phyloP scores from a whole-genome alignment of 1,140 invertebrate species.

The Cydia splendana region DNA sequence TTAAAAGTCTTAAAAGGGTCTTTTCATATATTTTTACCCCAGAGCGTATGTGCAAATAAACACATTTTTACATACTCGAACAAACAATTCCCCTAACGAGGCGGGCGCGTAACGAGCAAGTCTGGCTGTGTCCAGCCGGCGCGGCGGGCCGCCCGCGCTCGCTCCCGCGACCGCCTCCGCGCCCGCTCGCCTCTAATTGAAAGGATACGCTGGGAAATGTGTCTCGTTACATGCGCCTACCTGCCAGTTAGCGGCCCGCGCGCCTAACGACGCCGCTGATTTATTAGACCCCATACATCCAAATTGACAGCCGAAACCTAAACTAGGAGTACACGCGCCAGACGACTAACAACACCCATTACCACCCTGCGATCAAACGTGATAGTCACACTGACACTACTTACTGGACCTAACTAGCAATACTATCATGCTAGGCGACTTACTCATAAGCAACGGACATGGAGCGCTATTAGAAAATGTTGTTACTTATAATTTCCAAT shows the following conservation, averaged over 20 bases:
- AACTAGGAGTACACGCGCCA: constrained; percentile 5
- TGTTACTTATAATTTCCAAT: constrained; percentile 18
- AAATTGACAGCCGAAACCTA: constrained; percentile 57
- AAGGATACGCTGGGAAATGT: constrained; percentile 67
- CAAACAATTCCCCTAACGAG: constrained; percentile 79
- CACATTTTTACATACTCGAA: constrained; percentile 80
- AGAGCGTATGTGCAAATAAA: constrained; percentile 79
- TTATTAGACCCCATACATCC: constrained; percentile 59
- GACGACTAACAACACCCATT: background rate
- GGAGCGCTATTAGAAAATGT: constrained; percentile 6
- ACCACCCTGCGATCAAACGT: constrained; percentile 10
- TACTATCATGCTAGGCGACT: background rate
- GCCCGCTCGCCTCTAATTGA: constrained; percentile 63
- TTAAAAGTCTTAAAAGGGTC: constrained; percentile 80
- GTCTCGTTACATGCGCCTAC: constrained; percentile 62
- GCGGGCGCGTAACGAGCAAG: constrained; percentile 69
- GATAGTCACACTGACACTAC: background rate
- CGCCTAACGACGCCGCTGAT: constrained; percentile 61
- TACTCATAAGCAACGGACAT: background rate
- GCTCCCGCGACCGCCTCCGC: constrained; percentile 40
- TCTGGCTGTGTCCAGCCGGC: constrained; percentile 40
- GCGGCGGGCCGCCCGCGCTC: constrained; percentile 49
- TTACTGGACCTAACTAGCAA: background rate
- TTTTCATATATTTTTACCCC: constrained; percentile 78
- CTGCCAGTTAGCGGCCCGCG: constrained; percentile 41